phyloP scores from a whole-genome alignment of 2,888 invertebrate genomes.

The Polydrusus tereticollis region DNA sequence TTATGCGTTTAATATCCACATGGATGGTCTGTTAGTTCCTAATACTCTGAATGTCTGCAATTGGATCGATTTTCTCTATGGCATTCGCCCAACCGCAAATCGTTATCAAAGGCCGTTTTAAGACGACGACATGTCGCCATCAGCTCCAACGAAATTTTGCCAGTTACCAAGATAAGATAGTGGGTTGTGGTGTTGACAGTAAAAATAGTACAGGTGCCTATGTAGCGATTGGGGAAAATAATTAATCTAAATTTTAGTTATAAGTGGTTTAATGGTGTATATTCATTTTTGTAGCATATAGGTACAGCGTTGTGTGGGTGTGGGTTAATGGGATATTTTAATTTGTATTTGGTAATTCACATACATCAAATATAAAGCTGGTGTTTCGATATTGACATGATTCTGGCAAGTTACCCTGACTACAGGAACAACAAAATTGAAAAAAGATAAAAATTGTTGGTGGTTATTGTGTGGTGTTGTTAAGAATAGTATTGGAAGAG shows the following conservation, averaged over 20 bases:
- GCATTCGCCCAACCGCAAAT: conserved; percentile 10
- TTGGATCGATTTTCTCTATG: conserved; percentile 7
- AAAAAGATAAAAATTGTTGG: too few species aligned
- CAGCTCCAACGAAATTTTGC: neutral
- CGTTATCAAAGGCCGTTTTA: conserved; percentile 6
- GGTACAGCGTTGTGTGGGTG: too few species aligned
- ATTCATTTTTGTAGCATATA: too few species aligned
- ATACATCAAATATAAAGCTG: too few species aligned
- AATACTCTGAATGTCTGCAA: conserved; percentile 7
- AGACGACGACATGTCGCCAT: conserved; percentile 12
- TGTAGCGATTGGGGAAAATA: neutral
- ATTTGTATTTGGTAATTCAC: too few species aligned
- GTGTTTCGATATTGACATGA: too few species aligned
- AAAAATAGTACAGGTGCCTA: neutral
- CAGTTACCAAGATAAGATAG: neutral
- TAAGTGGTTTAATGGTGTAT: too few species aligned
- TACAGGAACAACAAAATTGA: too few species aligned
- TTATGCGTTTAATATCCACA: conserved; percentile 12
- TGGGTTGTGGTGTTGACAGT: neutral
- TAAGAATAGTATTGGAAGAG: too few species aligned
- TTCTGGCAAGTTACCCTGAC: too few species aligned
- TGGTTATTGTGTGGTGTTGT: too few species aligned
- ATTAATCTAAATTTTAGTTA: neutral
- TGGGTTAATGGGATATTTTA: too few species aligned
- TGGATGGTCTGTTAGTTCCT: conserved; percentile 2